Conservation (phyloP, 2,888 invertebrate genomes). For the Harmothoe impar region DNA sequence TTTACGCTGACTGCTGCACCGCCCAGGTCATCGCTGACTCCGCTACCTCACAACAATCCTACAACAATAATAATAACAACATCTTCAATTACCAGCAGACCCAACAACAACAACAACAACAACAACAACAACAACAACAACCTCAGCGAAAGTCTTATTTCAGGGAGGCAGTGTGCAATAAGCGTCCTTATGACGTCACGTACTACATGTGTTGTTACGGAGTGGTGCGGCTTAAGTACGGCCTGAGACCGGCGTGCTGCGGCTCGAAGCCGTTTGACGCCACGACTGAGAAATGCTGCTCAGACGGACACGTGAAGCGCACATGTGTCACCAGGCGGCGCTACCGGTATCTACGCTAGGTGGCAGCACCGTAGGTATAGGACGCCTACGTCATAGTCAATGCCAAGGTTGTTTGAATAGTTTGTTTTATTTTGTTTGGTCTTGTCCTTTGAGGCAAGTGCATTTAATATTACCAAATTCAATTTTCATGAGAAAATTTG, state of each 20-base stretch:
- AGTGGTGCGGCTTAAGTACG: constrained; percentile 42
- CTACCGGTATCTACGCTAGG: background rate
- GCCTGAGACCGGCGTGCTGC: constrained; percentile 51
- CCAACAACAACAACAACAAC: no score
- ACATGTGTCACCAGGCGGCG: background rate
- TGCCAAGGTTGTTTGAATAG: background rate
- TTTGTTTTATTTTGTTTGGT: background rate
- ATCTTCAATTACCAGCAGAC: background rate
- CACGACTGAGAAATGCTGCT: constrained; percentile 32
- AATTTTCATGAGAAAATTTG: background rate
- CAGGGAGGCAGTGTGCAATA: constrained; percentile 50
- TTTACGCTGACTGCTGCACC: constrained; percentile 44
- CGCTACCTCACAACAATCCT: background rate
- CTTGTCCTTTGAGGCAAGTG: background rate
- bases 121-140: no score
- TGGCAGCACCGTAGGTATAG: background rate
- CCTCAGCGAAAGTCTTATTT: background rate
- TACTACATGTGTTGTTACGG: constrained; percentile 65
- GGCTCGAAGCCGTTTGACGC: constrained; percentile 59
- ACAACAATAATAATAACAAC: background rate
- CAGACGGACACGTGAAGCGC: background rate
- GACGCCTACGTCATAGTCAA: background rate
- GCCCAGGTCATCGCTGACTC: background rate
- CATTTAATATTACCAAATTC: background rate
- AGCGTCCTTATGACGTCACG: constrained; percentile 62